Evolutionary conservation across 2,797 vertebrate species (phyloP), one percentile per base, ranked within the genome.

Genomic region (Ispidina picta): DNA sequence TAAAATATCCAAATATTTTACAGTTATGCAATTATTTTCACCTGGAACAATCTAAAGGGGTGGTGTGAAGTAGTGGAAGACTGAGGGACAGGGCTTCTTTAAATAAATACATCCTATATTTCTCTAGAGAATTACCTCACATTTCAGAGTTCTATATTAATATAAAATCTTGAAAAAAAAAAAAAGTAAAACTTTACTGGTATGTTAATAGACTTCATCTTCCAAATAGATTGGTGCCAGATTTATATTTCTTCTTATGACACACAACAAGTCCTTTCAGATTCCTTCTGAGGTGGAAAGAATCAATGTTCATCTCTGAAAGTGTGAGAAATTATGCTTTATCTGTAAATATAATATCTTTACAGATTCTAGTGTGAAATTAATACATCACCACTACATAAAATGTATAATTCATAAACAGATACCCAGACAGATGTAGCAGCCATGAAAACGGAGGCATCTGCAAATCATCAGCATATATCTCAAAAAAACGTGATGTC

Each of bases 281-380:
- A 87, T 89, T 86, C 37, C 26, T 93, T 78, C 52, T 86, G 76
- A 86, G 29, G 37, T 79, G 60, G 83, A 92, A 83, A 89, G 56
- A 88, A 92, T 77, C 77, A 75, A 86, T 78, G 85, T 78, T 92
- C 44, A 76, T 88, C 81, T 87, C 73, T 86, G 48, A 49, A 92
- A 87, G 33, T 48, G 64, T 81, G 56, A 87, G 60, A 88, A 94
- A 92, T 92, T 64, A 87, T 21, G 41, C 41, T 89, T 93, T 86
- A 86, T 54, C 87, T 73, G 73, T 90, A 90, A 86, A 89, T 76
- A 83, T 9, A 92, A 71, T 94, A 83, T 28, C 80, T 81, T 90
- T 81, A 88, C 37, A 73, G 77, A 89, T 78, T 91, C 79, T 70
- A 81, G 84, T 92, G 84, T 95, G 93, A 95, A 92, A 94, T 95